phyloP scores from a whole-genome alignment of 2,888 invertebrate species.

The Agriotes lineatus region DNA sequence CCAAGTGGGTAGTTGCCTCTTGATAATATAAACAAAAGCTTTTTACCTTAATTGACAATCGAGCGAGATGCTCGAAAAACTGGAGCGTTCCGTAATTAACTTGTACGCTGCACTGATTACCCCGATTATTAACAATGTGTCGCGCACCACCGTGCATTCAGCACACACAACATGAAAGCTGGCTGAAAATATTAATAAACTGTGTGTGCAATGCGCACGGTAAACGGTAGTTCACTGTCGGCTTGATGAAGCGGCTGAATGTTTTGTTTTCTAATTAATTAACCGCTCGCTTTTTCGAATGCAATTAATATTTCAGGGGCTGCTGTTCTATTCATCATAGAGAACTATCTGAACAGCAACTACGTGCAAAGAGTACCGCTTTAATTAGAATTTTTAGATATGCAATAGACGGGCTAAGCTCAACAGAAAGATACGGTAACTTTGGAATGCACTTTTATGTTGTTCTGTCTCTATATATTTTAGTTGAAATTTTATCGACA shows the following conservation, averaged over 20 bases:
- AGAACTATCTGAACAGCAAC: no score
- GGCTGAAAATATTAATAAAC: conserved; percentile 17
- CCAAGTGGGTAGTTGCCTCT: conserved; percentile 37
- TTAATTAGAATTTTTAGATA: no score
- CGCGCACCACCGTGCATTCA: conserved; percentile 29
- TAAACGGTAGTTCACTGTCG: conserved; percentile 5
- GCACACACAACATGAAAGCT: conserved; percentile 16
- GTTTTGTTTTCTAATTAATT: conserved; percentile 22
- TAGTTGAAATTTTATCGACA: no score
- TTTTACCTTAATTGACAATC: conserved; percentile 42
- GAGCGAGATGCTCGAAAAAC: conserved; percentile 38
- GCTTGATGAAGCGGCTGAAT: conserved; percentile 1
- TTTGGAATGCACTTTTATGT: no score
- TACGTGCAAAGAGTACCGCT: no score
- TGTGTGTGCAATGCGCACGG: conserved; percentile 10
- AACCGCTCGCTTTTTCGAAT: conserved; percentile 2
- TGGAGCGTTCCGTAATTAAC: conserved; percentile 37
- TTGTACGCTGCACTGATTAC: conserved; percentile 42
- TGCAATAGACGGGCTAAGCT: no score
- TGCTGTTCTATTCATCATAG: no score
- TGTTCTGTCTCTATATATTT: no score
- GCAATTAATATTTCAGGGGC: conserved; percentile 6
- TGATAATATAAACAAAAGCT: conserved; percentile 40
- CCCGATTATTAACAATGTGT: conserved; percentile 40
- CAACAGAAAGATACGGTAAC: no score